phyloP scores from a whole-genome alignment of 23 tunicate species.

The Trididemnum nubilum region DNA sequence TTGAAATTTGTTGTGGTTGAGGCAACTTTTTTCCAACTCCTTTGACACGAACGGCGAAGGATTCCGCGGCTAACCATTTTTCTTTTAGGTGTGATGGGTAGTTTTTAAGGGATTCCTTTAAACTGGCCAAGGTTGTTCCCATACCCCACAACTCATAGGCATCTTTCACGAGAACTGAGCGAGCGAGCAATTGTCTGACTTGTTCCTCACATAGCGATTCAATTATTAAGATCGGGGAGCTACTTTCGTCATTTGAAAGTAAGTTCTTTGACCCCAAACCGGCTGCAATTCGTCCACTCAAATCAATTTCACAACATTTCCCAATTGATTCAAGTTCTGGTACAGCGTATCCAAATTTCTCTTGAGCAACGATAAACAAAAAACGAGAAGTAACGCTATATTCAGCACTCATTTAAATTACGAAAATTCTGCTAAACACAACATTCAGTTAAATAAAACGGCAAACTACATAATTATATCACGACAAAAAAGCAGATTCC shows the following conservation, averaged over 20 bases:
- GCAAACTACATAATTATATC: too few relatives aligned
- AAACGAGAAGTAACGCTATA: background rate
- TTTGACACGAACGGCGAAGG: conserved; percentile 79
- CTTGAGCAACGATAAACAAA: conserved; percentile 63
- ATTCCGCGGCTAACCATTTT: conserved; percentile 18
- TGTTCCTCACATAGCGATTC: conserved; percentile 31
- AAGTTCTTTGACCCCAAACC: background rate
- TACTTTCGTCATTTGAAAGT: background rate
- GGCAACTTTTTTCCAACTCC: conserved; percentile 74
- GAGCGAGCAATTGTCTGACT: conserved; percentile 54
- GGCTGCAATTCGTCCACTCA: background rate
- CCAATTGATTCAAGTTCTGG: conserved; percentile 84
- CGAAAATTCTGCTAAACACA: too few relatives aligned
- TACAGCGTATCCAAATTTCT: conserved; percentile 28
- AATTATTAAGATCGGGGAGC: conserved; percentile 10
- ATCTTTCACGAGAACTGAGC: conserved; percentile 48
- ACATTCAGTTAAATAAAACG: too few relatives aligned
- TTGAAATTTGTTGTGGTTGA: conserved; percentile 38
- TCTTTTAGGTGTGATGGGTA: conserved; percentile 34
- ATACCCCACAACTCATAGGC: conserved; percentile 86
- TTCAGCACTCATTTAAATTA: background rate
- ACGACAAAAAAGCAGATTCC: too few relatives aligned
- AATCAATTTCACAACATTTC: conserved; percentile 17
- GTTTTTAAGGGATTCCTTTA: conserved; percentile 45
- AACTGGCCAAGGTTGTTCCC: conserved; percentile 32